Conservation (phyloP, 2,797 vertebrate genomes). For the Ambastaia sidthimunki region DNA sequence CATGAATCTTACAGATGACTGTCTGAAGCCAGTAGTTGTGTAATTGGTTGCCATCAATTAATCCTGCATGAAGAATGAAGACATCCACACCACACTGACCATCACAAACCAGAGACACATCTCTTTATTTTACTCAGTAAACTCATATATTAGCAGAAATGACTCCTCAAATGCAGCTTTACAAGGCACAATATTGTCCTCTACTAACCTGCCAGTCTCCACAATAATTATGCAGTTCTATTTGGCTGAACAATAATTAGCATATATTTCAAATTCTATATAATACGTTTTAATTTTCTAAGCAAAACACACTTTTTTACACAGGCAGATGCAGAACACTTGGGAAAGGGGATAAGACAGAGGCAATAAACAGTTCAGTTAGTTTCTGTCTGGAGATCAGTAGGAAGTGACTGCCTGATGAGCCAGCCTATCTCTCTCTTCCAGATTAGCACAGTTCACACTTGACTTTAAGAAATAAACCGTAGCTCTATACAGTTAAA, state of each 20-base stretch:
- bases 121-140: background rate
- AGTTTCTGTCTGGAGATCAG: constrained; percentile 4
- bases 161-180: too few relatives aligned
- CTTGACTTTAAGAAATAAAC: constrained; percentile 10
- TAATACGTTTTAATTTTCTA: too few relatives aligned
- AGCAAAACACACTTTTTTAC: too few relatives aligned
- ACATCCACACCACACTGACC: background rate
- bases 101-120: background rate
- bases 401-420: constrained; percentile 12
- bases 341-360: background rate
- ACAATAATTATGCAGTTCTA: too few relatives aligned
- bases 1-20: background rate
- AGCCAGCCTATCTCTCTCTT: background rate
- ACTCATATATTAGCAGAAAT: too few relatives aligned
- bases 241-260: too few relatives aligned
- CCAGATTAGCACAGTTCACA: constrained; percentile 19
- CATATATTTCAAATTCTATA: too few relatives aligned
- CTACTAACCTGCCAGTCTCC: too few relatives aligned
- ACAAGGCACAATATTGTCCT: too few relatives aligned
- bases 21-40: constrained; percentile 18
- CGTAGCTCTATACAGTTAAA: background rate
- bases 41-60: constrained; percentile 47
- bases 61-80: constrained; percentile 10
- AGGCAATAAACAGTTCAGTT: background rate
- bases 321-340: background rate